phyloP scores from a whole-genome alignment of 2,888 invertebrate species.

The Machimus rusticus region DNA sequence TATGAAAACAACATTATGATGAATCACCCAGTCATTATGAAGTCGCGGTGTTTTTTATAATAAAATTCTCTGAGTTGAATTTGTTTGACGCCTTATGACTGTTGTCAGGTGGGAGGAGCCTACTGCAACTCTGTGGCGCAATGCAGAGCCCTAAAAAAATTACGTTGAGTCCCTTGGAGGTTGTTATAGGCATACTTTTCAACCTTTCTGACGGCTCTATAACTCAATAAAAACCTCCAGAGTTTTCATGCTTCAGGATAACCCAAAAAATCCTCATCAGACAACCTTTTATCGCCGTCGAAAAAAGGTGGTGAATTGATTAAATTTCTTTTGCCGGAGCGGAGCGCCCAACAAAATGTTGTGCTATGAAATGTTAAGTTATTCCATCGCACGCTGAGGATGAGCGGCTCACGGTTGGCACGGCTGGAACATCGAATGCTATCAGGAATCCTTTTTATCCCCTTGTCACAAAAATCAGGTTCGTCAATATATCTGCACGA shows the following conservation, averaged over 20 bases:
- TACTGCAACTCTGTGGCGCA: not conserved
- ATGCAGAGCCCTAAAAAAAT: not conserved
- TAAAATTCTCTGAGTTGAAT: not conserved
- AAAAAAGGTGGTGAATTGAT: conserved; percentile 8
- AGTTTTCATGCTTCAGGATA: not conserved
- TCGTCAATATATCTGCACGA: not conserved
- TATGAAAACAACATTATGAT: not conserved
- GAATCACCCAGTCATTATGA: not conserved
- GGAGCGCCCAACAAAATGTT: not conserved
- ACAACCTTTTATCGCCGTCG: not conserved
- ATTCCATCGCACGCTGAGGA: not conserved
- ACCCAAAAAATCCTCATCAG: not conserved
- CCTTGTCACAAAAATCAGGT: conserved; percentile 26
- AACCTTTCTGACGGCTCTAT: not conserved
- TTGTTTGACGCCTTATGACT: not conserved
- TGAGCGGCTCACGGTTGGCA: not conserved
- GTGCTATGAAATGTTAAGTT: not conserved
- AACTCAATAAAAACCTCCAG: not conserved
- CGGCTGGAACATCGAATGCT: not conserved
- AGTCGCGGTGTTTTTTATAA: not conserved
- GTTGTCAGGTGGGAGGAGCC: not conserved
- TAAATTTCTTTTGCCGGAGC: conserved; percentile 1
- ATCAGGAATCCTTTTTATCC: conserved; percentile 9
- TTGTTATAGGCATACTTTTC: not conserved
- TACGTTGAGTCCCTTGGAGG: not conserved